phyloP scores from a whole-genome alignment of 30 jellyfish, hydroid and myxozoan genomes.

The Aurelia sp. region DNA sequence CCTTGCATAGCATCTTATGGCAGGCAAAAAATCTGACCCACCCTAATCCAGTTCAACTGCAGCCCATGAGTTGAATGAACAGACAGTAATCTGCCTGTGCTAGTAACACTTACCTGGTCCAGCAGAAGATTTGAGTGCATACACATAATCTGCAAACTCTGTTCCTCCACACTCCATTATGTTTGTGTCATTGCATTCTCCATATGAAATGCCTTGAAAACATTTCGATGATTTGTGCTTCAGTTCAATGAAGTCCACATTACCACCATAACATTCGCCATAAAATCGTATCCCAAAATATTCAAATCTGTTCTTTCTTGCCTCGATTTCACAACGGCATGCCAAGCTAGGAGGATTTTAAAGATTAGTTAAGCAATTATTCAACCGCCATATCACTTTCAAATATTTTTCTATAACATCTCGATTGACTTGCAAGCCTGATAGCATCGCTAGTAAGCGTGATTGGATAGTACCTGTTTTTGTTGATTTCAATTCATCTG shows the following conservation, averaged over 20 bases:
- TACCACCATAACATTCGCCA: slow-evolving; percentile 79
- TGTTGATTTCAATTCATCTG: too few relatives aligned
- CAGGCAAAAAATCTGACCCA: too few relatives aligned
- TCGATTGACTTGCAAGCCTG: too few relatives aligned
- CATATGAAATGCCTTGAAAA: slow-evolving; percentile 54
- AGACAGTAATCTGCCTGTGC: too few relatives aligned
- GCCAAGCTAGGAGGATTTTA: slow-evolving; percentile 46
- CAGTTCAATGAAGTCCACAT: slow-evolving; percentile 3
- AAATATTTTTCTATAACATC: too few relatives aligned
- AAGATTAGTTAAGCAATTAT: background rate
- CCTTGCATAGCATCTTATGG: too few relatives aligned
- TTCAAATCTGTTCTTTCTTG: slow-evolving; percentile 41
- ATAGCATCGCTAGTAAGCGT: too few relatives aligned
- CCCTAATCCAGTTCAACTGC: too few relatives aligned
- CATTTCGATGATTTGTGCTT: slow-evolving; percentile 51
- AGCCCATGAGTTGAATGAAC: too few relatives aligned
- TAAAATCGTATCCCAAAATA: slow-evolving; percentile 57
- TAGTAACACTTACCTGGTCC: slow-evolving; percentile 17
- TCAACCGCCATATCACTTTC: too few relatives aligned
- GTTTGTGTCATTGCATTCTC: slow-evolving; percentile 66
- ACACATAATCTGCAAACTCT: slow-evolving; percentile 70
- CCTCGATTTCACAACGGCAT: slow-evolving; percentile 68
- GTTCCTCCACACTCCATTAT: slow-evolving; percentile 83
- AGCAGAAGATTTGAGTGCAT: slow-evolving; percentile 12
- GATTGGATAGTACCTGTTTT: too few relatives aligned